These are phyloP conservation scores for Furcula furcula DNA, from an alignment of 2,888 invertebrate genomes.

Conservation along the genomic window DNA sequence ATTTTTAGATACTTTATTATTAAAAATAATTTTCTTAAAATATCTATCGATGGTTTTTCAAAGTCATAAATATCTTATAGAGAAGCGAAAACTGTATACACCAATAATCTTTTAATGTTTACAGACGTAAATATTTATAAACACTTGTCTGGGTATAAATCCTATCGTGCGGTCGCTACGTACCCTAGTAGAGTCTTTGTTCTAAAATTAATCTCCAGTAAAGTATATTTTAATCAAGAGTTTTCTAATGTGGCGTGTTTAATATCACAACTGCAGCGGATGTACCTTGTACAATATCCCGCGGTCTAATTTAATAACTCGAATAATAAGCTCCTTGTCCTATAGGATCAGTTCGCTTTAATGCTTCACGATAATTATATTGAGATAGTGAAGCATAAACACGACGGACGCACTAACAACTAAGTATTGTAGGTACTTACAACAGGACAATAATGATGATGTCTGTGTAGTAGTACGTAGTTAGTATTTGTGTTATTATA, in stretches of 20 bases:
- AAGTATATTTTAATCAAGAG: not conserved
- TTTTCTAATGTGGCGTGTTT: not conserved
- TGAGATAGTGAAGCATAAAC: conserved; percentile 1
- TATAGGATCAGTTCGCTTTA: conserved; percentile 4
- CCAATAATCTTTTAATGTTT: conserved; percentile 4
- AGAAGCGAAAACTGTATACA: conserved; percentile 7
- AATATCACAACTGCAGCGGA: not conserved
- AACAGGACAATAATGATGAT: too few species aligned
- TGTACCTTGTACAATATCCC: not conserved
- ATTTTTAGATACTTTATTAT: too few species aligned
- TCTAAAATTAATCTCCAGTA: not conserved
- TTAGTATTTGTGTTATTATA: too few species aligned
- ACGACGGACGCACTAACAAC: too few species aligned
- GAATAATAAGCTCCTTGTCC: conserved; percentile 1
- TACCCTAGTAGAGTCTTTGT: not conserved
- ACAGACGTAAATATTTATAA: conserved; percentile 9
- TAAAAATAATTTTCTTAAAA: not conserved
- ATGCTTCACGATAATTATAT: conserved; percentile 5
- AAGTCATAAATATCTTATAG: conserved; percentile 2
- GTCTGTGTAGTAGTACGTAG: too few species aligned
- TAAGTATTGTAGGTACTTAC: too few species aligned
- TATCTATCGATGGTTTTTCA: not conserved
- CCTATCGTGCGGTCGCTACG: conserved; percentile 3
- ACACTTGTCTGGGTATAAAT: conserved; percentile 11
- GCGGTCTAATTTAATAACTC: not conserved